Base-by-base conservation (phyloP, 2,888 invertebrate genomes). In the Andrena flavipes region DNA sequence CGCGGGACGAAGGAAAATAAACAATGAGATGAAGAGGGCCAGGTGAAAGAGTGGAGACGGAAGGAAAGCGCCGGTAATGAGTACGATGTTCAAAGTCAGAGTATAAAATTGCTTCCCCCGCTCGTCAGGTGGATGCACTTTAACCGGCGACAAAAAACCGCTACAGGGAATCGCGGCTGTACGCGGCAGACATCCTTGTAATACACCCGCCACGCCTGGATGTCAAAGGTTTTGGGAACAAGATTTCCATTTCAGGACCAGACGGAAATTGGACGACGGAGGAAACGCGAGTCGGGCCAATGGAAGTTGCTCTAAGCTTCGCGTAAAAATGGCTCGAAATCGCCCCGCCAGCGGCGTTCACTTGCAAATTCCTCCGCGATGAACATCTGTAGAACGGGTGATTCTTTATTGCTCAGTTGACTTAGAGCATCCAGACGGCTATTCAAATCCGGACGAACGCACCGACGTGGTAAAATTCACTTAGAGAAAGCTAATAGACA, bases 181-280 rank as follows among this genome's bases (percentile, higher is more conserved):
- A 30, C 68, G 3, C 56, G 82, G 70, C 76, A 81, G 67, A 35
- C 64, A 65, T 62, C 13, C 48, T 10, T 68, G 49, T 29, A 29
- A 76, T 42, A 59, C 62, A 48, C 42, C 70, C 51, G 8, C 49
- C 48, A 8, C 10, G 69, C 54, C 70, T 67, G 78, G 86, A 56
- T 86, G 85, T 86, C 84, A 86, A 83, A 84, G 84, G 79, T 78
- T 63, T 72, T n/a, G 68, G 63, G 77, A 72, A 80, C 51, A 72
- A 80, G 83, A 86, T 88, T 86, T 86, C 86, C 85, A 88, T 83
- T 88, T 80, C 56, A 77, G 48, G 67, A 64, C 33, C 80, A 71
- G 69, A 74, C 84, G 84, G 82, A 88, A 86, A 88, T 88, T 88
- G 86, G 74, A 88, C 76, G 69, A 67, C 64, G 80, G 56, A 33